Base-by-base conservation (phyloP, 1,140 invertebrate species). In the Zaprionus camerounensis region DNA sequence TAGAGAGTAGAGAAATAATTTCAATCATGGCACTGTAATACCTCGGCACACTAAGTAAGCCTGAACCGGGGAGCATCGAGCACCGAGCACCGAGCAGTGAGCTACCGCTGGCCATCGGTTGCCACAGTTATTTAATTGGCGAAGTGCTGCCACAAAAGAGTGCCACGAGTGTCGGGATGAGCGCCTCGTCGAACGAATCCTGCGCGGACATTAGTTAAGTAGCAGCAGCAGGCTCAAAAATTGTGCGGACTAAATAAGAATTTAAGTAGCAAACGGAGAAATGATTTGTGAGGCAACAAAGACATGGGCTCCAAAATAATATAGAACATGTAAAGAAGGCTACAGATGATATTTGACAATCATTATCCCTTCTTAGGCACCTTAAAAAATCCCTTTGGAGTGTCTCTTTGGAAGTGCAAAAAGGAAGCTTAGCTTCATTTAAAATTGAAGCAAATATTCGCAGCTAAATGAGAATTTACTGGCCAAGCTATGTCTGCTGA, bases 1-100 rank as follows among this genome's bases (percentile, higher is more conserved):
- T 82, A 77, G 65, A 70, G 61, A 69, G 76, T 71, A 90, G 11
- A 71, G 69, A 88, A 88, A 88, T 88, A 90, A 85, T 88, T 88
- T 88, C 84, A 88, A 90, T 88, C 84, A 90, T 90, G 76, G 78
- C 75, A 68, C 78, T 70, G 77, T 65, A 83, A 88, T 81, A 76
- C 71, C 64, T 63, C 38, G 44, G 73, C 64, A 78, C 65, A 84
- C 78, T 78, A 59, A 59, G 20, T 61, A 59, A 72, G 68, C 78
- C 67, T 61, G 20, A 64, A 61, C 56, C 64, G 58, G 7, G 28
- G 55, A 62, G 24, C 51, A 36, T 13, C 24, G 51, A n/a, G 34
- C 22, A 46, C 11, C 17, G 41, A 61, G 20, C 2, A n/a, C 11
- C 17, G 41, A 61, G 20, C 2, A n/a, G 36, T 3, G 44, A 44